These are phyloP conservation scores for Heteromormyrus szaboi DNA, from an alignment of 2,797 vertebrate species.

Conservation along the genomic window DNA sequence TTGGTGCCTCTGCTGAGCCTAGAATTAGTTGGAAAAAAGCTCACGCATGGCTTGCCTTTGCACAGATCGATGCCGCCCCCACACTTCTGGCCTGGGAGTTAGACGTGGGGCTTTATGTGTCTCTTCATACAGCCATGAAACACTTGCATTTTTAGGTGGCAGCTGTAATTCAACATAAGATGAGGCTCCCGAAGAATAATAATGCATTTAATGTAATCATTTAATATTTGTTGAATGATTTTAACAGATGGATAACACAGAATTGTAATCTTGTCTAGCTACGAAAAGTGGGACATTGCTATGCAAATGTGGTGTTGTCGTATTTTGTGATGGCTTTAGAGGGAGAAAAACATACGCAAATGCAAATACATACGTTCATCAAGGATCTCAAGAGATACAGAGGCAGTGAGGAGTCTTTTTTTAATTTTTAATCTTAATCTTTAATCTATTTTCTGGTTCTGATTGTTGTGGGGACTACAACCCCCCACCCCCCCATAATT, in stretches of 20 bases:
- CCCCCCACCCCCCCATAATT: background rate
- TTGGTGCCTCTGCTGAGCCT: background rate
- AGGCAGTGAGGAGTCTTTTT: background rate
- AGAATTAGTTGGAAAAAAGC: background rate
- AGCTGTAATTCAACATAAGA: background rate
- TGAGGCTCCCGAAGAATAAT: background rate
- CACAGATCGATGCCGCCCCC: background rate
- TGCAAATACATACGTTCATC: background rate
- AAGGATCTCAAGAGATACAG: background rate
- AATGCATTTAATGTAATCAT: background rate
- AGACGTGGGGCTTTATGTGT: background rate
- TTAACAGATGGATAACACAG: background rate
- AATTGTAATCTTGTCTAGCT: background rate
- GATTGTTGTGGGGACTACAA: background rate
- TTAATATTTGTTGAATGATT: background rate
- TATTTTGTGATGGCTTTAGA: background rate
- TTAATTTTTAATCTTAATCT: background rate
- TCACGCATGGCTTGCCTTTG: background rate
- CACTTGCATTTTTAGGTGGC: background rate
- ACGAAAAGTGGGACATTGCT: background rate
- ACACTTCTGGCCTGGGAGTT: background rate
- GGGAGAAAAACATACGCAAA: background rate
- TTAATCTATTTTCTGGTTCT: background rate
- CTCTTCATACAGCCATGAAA: background rate
- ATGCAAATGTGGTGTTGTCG: background rate